Evolutionary conservation across 2,797 vertebrate genomes (phyloP).

Genomic region (Malacoraja senta): DNA sequence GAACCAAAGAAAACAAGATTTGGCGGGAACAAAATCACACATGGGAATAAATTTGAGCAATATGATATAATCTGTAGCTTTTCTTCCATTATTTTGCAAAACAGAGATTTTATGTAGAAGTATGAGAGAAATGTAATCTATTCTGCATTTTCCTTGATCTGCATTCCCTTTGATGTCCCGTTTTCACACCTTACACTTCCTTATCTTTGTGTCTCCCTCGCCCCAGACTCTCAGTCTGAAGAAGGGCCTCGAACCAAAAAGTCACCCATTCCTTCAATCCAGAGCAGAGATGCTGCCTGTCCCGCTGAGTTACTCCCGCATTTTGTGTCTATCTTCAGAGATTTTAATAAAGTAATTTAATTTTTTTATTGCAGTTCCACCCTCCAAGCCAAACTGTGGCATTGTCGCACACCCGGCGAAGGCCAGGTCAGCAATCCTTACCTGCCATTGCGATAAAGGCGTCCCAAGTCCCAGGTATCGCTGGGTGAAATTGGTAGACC

Average conservation of each 20-base stretch:
- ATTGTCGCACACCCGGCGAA: not conserved
- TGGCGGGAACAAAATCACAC: too few species aligned
- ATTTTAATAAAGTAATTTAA: not conserved
- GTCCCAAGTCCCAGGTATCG: not conserved
- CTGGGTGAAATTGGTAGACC: not conserved
- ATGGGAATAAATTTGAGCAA: not conserved
- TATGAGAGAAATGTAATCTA: too few species aligned
- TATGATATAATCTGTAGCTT: not conserved
- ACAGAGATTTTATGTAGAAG: not conserved
- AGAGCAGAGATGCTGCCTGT: too few species aligned
- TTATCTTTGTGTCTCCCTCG: too few species aligned
- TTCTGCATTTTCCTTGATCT: too few species aligned
- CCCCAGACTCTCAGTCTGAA: too few species aligned
- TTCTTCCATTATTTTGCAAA: not conserved
- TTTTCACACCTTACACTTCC: too few species aligned
- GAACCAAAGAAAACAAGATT: not conserved
- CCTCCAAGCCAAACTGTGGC: not conserved
- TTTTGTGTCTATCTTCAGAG: too few species aligned
- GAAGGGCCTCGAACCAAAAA: too few species aligned
- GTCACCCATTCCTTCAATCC: too few species aligned
- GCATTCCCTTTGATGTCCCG: too few species aligned
- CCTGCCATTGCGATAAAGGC: not conserved
- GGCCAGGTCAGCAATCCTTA: not conserved
- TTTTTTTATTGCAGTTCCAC: constrained; percentile 24
- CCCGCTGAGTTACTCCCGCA: too few species aligned